Evolutionary conservation across 2,888 invertebrate genomes (phyloP).

Genomic region (Dicycla oo): DNA sequence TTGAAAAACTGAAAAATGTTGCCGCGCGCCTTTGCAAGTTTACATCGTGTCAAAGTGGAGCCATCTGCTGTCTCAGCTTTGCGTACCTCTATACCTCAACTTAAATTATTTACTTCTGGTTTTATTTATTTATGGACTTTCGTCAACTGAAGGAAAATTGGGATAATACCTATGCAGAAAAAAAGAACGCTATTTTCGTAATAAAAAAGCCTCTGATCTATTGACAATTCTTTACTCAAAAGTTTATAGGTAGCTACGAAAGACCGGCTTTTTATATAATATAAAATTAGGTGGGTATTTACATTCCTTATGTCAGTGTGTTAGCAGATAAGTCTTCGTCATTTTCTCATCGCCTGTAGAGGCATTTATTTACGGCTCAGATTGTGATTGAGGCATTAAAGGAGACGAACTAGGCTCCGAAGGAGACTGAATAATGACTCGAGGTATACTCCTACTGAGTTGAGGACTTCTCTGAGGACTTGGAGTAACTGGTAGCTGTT

Average conservation of each 20-base stretch:
- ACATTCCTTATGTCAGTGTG: constrained; percentile 22
- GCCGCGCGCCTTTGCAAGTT: too few relatives aligned
- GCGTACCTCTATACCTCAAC: too few relatives aligned
- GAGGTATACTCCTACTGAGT: constrained; percentile 66
- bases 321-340: not conserved
- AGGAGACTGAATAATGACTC: constrained; percentile 76
- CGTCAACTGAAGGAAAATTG: too few relatives aligned
- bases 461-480: constrained; percentile 60
- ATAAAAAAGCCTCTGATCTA: too few relatives aligned
- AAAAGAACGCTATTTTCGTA: not conserved
- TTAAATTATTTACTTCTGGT: too few relatives aligned
- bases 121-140: too few relatives aligned
- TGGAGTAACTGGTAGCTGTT: constrained; percentile 35
- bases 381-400: constrained; percentile 8
- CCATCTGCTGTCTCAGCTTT: too few relatives aligned
- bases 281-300: constrained; percentile 28
- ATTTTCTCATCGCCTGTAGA: not conserved
- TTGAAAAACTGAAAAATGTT: too few relatives aligned
- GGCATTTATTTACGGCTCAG: constrained; percentile 22
- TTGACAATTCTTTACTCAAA: not conserved
- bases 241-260: too few relatives aligned
- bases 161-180: not conserved
- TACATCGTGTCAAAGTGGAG: too few relatives aligned
- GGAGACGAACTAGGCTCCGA: constrained; percentile 72
- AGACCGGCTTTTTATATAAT: not conserved